Percentiles rank a stretch among this genome's conserved stretches.
phyloP scores from a whole-genome alignment of 2,888 invertebrate genomes.

The Drosophila phalerata region DNA sequence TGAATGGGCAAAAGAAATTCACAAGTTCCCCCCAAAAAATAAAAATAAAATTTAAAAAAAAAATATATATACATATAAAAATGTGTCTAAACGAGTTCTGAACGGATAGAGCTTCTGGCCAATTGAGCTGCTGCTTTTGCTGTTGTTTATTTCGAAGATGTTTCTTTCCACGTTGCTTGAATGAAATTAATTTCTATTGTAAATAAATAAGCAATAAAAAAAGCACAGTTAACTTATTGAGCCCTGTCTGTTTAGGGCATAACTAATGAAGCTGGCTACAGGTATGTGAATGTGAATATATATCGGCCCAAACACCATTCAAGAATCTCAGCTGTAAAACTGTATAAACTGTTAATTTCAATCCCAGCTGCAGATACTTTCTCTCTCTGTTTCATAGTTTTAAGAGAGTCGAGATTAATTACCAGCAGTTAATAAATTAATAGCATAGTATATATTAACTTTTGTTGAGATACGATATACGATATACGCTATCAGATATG shows the following conservation, averaged over 20 bases:
- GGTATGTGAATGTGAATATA: neutral
- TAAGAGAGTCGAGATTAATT: conserved; percentile 4
- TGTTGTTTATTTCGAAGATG: conserved; percentile 51
- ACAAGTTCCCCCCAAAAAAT: conserved; percentile 7
- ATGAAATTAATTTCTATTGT: conserved; percentile 80
- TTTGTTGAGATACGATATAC: conserved; percentile 3
- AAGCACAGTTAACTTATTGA: conserved; percentile 49
- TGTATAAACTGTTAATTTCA: conserved; percentile 1
- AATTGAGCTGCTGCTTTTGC: conserved; percentile 23
- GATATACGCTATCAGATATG: neutral
- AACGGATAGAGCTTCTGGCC: conserved; percentile 30
- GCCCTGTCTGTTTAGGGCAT: conserved; percentile 25
- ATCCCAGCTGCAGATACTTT: conserved; percentile 15
- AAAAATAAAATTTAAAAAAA: conserved; percentile 1
- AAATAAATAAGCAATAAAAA: conserved; percentile 56
- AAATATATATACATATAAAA: too few relatives aligned
- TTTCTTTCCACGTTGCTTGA: conserved; percentile 67
- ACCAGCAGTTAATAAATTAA: conserved; percentile 4
- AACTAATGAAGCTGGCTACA: conserved; percentile 29
- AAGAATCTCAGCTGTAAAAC: conserved; percentile 1
- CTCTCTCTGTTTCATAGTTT: conserved; percentile 4
- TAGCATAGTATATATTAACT: neutral
- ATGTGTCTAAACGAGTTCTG: conserved; percentile 58
- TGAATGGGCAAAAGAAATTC: conserved; percentile 73
- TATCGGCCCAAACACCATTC: neutral